A percentile compares a stretch with the other conserved stretches of the same genome.
Evolutionary conservation across 2,888 invertebrate species (phyloP).

Genomic region (Griposia aprilina): DNA sequence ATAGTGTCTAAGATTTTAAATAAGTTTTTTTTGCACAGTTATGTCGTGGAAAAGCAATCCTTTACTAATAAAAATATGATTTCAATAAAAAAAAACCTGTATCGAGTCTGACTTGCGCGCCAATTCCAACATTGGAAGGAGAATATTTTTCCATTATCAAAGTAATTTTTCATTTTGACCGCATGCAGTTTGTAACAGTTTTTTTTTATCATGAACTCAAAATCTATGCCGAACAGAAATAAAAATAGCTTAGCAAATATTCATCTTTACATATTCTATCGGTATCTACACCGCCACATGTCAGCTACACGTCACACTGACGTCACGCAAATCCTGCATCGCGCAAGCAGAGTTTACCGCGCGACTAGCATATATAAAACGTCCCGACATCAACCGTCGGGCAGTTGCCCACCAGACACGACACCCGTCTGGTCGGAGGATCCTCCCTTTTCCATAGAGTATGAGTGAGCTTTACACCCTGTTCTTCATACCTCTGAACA

Average conservation of each 20-base stretch:
- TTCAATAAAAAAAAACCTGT: neutral
- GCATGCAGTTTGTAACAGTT: neutral
- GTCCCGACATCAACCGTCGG: too few relatives aligned
- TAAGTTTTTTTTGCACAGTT: neutral
- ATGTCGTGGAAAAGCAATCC: too few relatives aligned
- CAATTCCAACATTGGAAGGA: neutral
- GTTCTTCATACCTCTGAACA: too few relatives aligned
- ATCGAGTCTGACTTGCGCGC: neutral
- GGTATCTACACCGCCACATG: too few relatives aligned
- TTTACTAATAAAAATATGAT: neutral
- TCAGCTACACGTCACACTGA: too few relatives aligned
- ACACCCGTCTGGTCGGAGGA: too few relatives aligned
- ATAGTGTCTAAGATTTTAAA: conserved; percentile 1
- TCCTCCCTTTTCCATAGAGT: too few relatives aligned
- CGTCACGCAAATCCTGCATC: too few relatives aligned
- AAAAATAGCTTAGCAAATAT: neutral
- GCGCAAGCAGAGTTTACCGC: too few relatives aligned
- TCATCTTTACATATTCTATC: neutral
- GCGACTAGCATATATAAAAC: too few relatives aligned
- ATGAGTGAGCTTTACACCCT: too few relatives aligned
- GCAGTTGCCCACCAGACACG: too few relatives aligned
- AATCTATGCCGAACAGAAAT: neutral
- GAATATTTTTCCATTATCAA: neutral
- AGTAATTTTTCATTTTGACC: neutral
- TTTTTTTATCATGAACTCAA: neutral